Base-by-base conservation (phyloP, 2,113 vertebrate genomes). In the Neomonachus schauinslandi region DNA sequence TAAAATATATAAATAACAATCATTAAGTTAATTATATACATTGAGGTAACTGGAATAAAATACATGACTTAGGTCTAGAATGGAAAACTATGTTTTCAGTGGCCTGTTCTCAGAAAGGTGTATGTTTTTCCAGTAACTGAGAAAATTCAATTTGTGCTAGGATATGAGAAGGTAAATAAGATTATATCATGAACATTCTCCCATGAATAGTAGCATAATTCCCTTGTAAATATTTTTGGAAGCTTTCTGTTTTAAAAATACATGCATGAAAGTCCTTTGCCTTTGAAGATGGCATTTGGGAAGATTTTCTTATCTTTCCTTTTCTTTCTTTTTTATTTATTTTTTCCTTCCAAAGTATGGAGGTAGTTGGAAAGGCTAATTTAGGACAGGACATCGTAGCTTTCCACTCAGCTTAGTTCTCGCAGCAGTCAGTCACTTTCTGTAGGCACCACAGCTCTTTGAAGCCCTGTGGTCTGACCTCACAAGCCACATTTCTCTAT, bases 381-480 rank as follows among this genome's bases (percentile, higher is more conserved):
- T 95, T 86, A 96, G 90, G 79, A 82, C 57, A 92, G 67, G 39
- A 28, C 14, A 22, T 91, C 36, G 87, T 92, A 8, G 15, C 49
- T 46, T 69, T 95, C 72, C 88, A 94, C 69, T 51, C 22, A 82
- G 65, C 36, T 92, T 67, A 91, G 21, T 94, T 95, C 36, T 55
- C 9, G 0, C 74, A 55, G 57, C 21, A 91, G 49, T 82, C 46
- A 51, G 63, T 91, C n/a, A 39, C 53, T 81, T 91, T 95, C 79
- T 92, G 15, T 10, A 77, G 55, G 87, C 31, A 77, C 10, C 46
- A 13, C 26, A 72, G 36, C 26, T n/a, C 79, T 97, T 94, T 89
- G 79, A 97, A 95, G 36, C 18, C 22, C 71, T 92, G 10, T 89
- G 69, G 59, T 97, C 57, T 89, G 90, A 94, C 93, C 83, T 92